Base-by-base conservation (phyloP, 2,888 invertebrate species). In the Cantharis rustica region DNA sequence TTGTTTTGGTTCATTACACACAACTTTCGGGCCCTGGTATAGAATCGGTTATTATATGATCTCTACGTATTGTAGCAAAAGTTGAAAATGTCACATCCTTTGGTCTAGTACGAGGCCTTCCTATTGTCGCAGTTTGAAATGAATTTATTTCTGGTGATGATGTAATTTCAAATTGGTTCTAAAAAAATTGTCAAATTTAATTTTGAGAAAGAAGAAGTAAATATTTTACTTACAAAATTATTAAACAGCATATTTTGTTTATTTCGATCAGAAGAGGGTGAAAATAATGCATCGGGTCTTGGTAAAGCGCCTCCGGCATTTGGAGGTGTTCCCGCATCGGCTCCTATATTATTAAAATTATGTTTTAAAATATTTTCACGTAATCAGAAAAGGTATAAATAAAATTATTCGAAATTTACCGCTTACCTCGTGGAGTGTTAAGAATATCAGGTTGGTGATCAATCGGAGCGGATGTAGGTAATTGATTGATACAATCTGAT, bases 21-120 rank as follows among this genome's bases (percentile, higher is more conserved):
- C 96, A 96, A 90, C 95, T 96, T 88, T 96, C 96, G 63, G 95
- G 96, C 78, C 96, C 96, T 27, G 96, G 96, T 87, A 96, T 92
- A 82, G 95, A 93, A 87, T 95, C 95, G 71, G 95, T 94, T 84
- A 96, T 91, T 76, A 95, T 95, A 85, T 94, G 94, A 87, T 94
- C 94, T 89, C 93, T 91, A 87, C 93, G 90, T 83, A 92, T 89
- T 87, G 92, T 79, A 86, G 91, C 89, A 88, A 91, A 87, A 86
- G 90, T 86, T 87, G 90, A 68, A 89, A 90, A 74, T 62, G 90
- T 85, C 62, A 89, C 90, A 27, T 90, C 86, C 77, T 86, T 85
- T 63, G 86, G 86, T 81, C 88, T 83, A 20, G 84, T 84, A 64
- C 87, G 81, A 69, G 86, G 81, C 76, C 88, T 83, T 15, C 88